Evolutionary conservation across 2,797 vertebrate genomes (phyloP).

Genomic region (Simalia tracyae): DNA sequence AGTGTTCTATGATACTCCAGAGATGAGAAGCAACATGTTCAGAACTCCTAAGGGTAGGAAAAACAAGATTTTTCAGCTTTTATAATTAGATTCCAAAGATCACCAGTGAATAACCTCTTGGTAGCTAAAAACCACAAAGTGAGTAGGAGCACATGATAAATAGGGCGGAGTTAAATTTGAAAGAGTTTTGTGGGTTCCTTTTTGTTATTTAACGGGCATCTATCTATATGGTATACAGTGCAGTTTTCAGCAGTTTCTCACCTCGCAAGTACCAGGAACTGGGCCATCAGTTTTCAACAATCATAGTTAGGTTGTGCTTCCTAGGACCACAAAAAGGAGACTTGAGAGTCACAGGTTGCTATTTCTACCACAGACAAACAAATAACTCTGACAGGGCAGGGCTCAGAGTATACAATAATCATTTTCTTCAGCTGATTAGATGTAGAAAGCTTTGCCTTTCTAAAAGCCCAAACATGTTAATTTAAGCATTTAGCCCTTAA

Average conservation of each 20-base stretch:
- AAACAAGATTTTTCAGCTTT: conserved; percentile 47
- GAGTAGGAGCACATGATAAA: background rate
- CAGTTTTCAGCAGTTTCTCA: background rate
- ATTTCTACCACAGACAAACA: background rate
- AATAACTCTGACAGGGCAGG: background rate
- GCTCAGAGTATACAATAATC: background rate
- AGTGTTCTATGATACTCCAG: conserved; percentile 40
- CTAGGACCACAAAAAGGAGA: background rate
- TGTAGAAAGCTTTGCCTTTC: conserved; percentile 35
- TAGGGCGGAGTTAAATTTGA: background rate
- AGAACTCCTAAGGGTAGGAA: background rate
- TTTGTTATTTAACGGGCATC: background rate
- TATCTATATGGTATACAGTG: background rate
- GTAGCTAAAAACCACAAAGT: background rate
- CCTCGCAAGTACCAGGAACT: too few species aligned
- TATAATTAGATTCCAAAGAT: conserved; percentile 42
- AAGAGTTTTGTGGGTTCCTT: background rate
- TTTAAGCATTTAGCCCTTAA: background rate
- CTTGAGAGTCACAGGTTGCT: background rate
- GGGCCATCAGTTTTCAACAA: background rate
- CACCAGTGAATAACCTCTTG: background rate
- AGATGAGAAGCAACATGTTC: conserved; percentile 32
- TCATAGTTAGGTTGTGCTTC: background rate
- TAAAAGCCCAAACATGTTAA: conserved; percentile 11
- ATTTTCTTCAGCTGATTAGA: background rate